Conservation (phyloP, 2,888 invertebrate genomes). For the Kuschelorhynchus macadamiae region DNA sequence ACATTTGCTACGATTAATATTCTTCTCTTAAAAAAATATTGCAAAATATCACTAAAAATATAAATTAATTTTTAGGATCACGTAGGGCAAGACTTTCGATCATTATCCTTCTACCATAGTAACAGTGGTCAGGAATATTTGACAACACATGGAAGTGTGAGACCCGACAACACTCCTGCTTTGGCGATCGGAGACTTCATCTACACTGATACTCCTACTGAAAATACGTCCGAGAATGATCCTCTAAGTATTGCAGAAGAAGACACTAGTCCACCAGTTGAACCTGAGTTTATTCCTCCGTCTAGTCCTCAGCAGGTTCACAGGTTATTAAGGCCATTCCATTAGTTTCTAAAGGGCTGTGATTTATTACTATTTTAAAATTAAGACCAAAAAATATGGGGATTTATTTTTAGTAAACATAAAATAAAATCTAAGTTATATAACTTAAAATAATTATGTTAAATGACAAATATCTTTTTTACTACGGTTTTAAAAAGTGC, state of each 20-base stretch:
- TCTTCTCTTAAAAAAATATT: too few species aligned
- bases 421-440: too few species aligned
- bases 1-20: too few species aligned
- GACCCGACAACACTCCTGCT: constrained; percentile 62
- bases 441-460: too few species aligned
- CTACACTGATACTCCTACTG: constrained; percentile 29
- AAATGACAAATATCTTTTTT: too few species aligned
- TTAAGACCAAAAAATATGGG: too few species aligned
- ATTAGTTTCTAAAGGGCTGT: constrained; percentile 1
- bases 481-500: too few species aligned
- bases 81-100: constrained; percentile 72
- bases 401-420: too few species aligned
- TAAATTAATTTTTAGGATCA: constrained; percentile 64
- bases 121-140: constrained; percentile 72
- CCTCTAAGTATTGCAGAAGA: constrained; percentile 12
- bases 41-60: too few species aligned
- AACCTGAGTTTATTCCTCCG: constrained; percentile 34
- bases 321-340: constrained; percentile 31
- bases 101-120: constrained; percentile 77
- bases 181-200: constrained; percentile 47
- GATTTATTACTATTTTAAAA: too few species aligned
- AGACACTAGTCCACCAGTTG: neutral
- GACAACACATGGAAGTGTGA: constrained; percentile 54
- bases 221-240: constrained; percentile 17
- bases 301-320: constrained; percentile 35